Conservation (phyloP, 2,113 vertebrate genomes). For the Anseranas semipalmata region DNA sequence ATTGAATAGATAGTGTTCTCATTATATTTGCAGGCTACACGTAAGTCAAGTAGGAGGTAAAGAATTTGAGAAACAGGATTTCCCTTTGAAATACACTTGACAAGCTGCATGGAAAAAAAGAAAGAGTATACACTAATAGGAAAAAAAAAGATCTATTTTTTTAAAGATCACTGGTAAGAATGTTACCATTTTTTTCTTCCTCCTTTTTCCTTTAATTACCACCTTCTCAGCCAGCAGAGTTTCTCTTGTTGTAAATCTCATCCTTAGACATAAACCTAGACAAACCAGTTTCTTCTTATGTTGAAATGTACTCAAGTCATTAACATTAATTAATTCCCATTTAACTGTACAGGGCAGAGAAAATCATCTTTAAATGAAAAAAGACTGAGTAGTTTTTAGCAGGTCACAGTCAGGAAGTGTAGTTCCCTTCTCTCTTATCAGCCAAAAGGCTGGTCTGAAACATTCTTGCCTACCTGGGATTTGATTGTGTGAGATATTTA, state of each 20-base stretch:
- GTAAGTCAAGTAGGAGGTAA: background rate
- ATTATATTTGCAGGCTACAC: background rate
- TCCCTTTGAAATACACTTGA: background rate
- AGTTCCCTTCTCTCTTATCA: background rate
- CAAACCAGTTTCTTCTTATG: background rate
- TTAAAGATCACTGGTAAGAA: background rate
- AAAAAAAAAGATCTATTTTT: background rate
- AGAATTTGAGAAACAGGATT: background rate
- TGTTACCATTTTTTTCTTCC: background rate
- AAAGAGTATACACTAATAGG: background rate
- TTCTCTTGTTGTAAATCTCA: background rate
- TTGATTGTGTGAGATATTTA: background rate
- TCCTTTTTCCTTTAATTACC: background rate
- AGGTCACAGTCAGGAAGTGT: background rate
- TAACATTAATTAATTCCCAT: background rate
- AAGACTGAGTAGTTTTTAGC: background rate
- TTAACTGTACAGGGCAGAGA: background rate
- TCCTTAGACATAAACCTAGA: background rate
- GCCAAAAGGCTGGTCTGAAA: background rate
- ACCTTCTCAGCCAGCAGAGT: background rate
- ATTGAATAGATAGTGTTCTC: background rate
- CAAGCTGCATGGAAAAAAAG: background rate
- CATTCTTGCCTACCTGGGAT: background rate
- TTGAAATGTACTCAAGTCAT: background rate
- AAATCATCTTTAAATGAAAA: background rate